Evolutionary conservation across 2,113 vertebrate genomes (phyloP), one percentile per base, ranked within the genome.

Genomic region (Gadus chalcogrammus): DNA sequence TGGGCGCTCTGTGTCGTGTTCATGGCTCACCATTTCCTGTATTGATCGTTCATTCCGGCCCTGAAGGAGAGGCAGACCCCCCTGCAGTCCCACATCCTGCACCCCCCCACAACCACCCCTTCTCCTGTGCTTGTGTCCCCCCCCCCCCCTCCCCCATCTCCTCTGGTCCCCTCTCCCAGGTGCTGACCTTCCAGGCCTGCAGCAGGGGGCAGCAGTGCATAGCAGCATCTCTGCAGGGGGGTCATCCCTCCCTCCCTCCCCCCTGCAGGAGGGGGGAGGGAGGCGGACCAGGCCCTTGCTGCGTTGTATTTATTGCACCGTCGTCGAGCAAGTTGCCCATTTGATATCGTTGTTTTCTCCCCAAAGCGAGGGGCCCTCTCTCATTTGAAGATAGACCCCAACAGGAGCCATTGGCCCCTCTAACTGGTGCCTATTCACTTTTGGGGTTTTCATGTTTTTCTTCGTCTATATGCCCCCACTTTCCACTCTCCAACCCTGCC

Each of bases 191-290:
- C 74, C 60, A 69, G 87, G 82, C 84, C 71, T 84, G 2, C 90
- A 90, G 87, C 79, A 90, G 91, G 91, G 82, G 89, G 90, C 90
- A 91, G 88, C 83, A 88, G 82, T 67, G 87, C 87, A 88, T 90
- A 90, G 90, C 90, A 88, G 85, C 84, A 82, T 18, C 20, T 48
- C 5, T 84, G 74, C 84, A 82, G 62, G 27, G 64, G 38, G 48
- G 18, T 58, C n/a, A 58, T 58, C 15, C 55, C 20, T 20, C 20
- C 20, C 20, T 20, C 20, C 20, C 20, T 20, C 20, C 20, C 20
- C 1, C 55, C 55, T 6, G 55, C 55, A 58, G 7, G 55, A n/a
- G 62, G 11, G 38, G 68, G 70, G 62, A 48, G 61, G 27, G 61
- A 15, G 69, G 24, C 31, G 68, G 68, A 70, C 81, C 73, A 86